phyloP scores from a whole-genome alignment of 2,113 vertebrate genomes.

The Tragelaphus strepsiceros region DNA sequence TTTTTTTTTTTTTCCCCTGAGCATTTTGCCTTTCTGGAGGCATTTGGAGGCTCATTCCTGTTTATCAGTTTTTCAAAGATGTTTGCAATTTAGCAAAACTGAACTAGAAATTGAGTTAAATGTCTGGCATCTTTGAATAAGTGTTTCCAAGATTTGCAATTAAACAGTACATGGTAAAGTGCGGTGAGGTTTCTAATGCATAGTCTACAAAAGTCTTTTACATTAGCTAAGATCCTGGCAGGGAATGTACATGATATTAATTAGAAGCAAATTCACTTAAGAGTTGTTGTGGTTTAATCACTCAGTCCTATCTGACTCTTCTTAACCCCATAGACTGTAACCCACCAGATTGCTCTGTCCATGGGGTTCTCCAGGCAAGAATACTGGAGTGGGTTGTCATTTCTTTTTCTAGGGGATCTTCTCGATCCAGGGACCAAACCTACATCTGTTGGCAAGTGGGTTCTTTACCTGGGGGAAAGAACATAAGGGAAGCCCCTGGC shows the following conservation, averaged over 20 bases:
- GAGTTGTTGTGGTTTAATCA: background rate
- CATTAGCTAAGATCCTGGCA: background rate
- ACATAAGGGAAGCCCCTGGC: background rate
- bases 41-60: conserved; percentile 38
- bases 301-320: background rate
- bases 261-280: background rate
- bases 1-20: background rate
- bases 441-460: background rate
- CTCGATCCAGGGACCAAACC: background rate
- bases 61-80: conserved; percentile 41
- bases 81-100: conserved; percentile 47
- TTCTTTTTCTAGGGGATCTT: background rate
- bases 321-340: background rate
- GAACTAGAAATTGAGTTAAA: conserved; percentile 37
- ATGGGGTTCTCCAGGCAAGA: background rate
- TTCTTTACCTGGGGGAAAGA: background rate
- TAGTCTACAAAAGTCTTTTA: background rate
- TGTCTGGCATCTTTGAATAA: background rate
- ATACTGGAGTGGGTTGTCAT: background rate
- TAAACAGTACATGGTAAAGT: background rate
- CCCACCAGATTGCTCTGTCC: background rate
- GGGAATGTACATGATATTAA: background rate
- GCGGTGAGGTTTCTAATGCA: background rate
- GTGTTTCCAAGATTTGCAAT: background rate
- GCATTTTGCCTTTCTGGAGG: conserved; percentile 47